Base-by-base conservation (phyloP, 2,888 invertebrate genomes). In the Bugula neritina region DNA sequence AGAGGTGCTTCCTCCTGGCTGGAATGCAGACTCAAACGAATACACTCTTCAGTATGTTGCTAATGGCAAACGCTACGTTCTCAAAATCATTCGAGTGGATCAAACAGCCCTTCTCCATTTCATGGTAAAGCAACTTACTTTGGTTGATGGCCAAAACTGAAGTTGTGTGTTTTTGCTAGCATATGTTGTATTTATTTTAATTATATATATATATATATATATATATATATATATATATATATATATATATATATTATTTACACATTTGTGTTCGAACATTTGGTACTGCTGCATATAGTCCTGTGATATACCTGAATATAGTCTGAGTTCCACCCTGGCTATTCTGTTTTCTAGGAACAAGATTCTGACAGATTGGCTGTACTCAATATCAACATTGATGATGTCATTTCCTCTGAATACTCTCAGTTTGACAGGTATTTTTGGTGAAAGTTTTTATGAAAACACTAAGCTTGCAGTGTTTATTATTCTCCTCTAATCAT, bases 1-100 rank as follows among this genome's bases (percentile, higher is more conserved):
- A 54, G 93, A 93, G 83, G 81, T 90, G 57, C 83, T 93, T 23
- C 92, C 93, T 1, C 86, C 87, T 54, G 89, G 88, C 57, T 93
- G 93, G 93, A 92, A 90, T 82, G 86, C 86, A 69, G 73, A 74
- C 43, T 86, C 86, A 63, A 87, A 88, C n/a, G 88, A 88, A 75
- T 92, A 91, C 80, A 87, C 90, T 0, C 81, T 93, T 31, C 87
- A 91, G 77, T 93, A 93, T 83, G 54, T 73, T 25, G 71, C 72
- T 10, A 71, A 73, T 0, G 69, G 72, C 5, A 69, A 73, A 0
- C 52, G 34, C 52, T 77, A 75, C 63, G 55, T 78, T 5, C 73
- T 79, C 23, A 79, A 79, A 74, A 75, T 77, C 10, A 75, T 79
- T n/a, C 63, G 73, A n/a, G 74, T 77, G 1, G 79, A 79, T 71